phyloP scores from a whole-genome alignment of 1,140 invertebrate genomes.

The Spodoptera frugiperda region DNA sequence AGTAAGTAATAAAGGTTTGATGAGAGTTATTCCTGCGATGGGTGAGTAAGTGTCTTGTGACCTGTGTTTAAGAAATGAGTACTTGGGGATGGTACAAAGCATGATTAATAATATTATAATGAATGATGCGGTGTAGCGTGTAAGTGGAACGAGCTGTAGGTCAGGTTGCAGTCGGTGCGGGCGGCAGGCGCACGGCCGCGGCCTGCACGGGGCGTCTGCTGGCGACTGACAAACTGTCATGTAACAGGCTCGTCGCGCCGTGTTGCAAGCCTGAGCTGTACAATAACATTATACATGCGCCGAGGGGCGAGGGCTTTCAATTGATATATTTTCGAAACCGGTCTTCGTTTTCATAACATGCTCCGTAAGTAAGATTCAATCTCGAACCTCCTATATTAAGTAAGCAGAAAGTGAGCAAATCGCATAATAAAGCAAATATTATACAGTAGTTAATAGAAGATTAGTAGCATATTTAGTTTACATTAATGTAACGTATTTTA shows the following conservation, averaged over 20 bases:
- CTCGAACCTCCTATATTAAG: constrained; percentile 47
- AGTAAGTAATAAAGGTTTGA: constrained; percentile 1
- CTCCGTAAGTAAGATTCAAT: constrained; percentile 63
- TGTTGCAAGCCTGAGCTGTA: constrained; percentile 72
- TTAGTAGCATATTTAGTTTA: too few relatives aligned
- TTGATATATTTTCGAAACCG: constrained; percentile 83
- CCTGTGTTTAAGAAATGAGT: constrained; percentile 17
- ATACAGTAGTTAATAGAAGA: not conserved
- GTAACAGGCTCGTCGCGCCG: constrained; percentile 61
- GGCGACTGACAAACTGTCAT: constrained; percentile 62
- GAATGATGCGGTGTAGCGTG: constrained; percentile 23
- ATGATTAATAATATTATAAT: constrained; percentile 20
- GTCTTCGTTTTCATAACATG: constrained; percentile 81
- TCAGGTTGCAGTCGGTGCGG: constrained; percentile 17
- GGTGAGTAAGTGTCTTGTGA: constrained; percentile 30
- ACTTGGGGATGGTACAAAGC: not conserved
- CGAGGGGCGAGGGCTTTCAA: constrained; percentile 70
- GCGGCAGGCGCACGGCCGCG: constrained; percentile 27
- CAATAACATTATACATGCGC: constrained; percentile 80
- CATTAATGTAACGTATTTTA: too few relatives aligned
- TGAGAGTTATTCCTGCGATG: not conserved
- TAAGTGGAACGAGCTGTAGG: constrained; percentile 52
- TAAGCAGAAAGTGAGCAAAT: constrained; percentile 45
- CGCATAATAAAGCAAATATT: not conserved
- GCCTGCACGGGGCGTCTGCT: constrained; percentile 46